phyloP scores from a whole-genome alignment of 2,888 invertebrate genomes.

The Tipula helvola region DNA sequence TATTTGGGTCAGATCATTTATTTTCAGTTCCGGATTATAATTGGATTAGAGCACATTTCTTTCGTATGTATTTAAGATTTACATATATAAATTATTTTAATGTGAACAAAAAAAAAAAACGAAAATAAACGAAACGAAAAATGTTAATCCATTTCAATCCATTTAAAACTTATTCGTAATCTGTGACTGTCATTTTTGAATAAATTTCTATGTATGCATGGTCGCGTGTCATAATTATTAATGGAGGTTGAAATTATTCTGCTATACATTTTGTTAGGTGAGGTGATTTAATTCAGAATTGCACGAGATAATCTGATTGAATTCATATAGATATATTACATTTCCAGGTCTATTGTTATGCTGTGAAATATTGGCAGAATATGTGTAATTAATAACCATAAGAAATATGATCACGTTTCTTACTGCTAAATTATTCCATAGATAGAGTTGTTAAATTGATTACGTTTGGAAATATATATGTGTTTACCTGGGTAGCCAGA shows the following conservation, averaged over 20 bases:
- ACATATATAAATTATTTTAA: not conserved
- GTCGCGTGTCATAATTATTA: not conserved
- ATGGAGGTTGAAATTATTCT: not conserved
- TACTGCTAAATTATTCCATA: not conserved
- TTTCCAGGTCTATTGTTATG: too few species aligned
- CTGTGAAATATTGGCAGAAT: not conserved
- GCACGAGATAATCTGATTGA: not conserved
- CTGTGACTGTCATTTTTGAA: not conserved
- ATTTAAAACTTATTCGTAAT: not conserved
- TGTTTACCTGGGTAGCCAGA: not conserved
- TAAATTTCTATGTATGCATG: not conserved
- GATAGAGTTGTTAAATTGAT: not conserved
- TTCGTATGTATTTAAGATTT: not conserved
- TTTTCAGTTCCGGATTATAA: not conserved
- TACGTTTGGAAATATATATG: not conserved
- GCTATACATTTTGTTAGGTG: not conserved
- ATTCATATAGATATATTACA: too few species aligned
- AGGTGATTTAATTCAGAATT: not conserved
- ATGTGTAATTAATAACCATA: not conserved
- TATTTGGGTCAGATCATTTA: not conserved
- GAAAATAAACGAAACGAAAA: not conserved
- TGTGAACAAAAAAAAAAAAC: not conserved
- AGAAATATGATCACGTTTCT: not conserved
- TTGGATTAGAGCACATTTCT: not conserved
- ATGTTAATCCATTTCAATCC: not conserved